A percentile compares a stretch with the other conserved stretches of the same genome.
Conservation (phyloP, 2,797 vertebrate species). For the Labroides dimidiatus region DNA sequence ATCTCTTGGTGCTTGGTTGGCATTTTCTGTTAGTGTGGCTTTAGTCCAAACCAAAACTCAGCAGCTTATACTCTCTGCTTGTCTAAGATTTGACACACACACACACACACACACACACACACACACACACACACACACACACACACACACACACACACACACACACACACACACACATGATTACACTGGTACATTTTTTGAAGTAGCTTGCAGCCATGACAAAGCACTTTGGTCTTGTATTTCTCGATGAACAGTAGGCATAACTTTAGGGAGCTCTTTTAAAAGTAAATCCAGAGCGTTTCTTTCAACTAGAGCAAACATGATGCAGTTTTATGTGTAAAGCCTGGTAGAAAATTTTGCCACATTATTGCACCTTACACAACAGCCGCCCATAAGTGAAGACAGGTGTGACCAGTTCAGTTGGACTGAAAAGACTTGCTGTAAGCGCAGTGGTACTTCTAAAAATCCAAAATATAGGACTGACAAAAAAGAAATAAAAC, state of each 20-base stretch:
- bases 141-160: conserved; percentile 2
- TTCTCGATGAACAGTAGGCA: conserved; percentile 11
- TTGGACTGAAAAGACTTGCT: neutral
- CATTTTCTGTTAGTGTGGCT: conserved; percentile 53
- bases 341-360: neutral
- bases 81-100: conserved; percentile 24
- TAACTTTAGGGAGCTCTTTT: conserved; percentile 5
- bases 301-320: neutral
- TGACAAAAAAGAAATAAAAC: neutral
- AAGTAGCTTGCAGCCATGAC: conserved; percentile 40
- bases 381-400: neutral
- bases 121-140: conserved; percentile 14
- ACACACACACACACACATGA: conserved; percentile 7
- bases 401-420: neutral
- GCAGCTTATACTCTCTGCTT: conserved; percentile 40
- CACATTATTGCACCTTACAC: neutral
- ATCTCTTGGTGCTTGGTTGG: conserved; percentile 59
- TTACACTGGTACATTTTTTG: conserved; percentile 7
- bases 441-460: too few species aligned
- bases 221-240: conserved; percentile 23
- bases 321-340: neutral
- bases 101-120: conserved; percentile 11
- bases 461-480: neutral
- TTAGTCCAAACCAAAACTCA: conserved; percentile 57
- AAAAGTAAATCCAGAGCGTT: neutral